A percentile compares a stretch with the other conserved stretches of the same genome.
These are phyloP conservation scores for Heterodera carotae DNA, from an alignment of 1,140 invertebrate species.

Conservation along the genomic window DNA sequence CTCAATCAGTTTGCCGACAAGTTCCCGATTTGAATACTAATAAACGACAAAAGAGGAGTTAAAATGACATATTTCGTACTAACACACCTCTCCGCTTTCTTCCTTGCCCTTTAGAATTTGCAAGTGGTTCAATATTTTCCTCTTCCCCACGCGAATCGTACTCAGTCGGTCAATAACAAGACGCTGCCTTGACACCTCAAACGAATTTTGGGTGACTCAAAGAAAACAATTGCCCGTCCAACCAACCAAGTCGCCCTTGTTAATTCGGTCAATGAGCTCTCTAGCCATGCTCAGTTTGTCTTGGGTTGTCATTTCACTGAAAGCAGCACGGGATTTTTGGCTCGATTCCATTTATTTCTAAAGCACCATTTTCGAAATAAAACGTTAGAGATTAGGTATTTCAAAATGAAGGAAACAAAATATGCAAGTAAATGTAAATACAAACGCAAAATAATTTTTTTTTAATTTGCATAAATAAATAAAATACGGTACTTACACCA, in stretches of 20 bases:
- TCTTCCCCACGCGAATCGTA: slow-evolving; percentile 40
- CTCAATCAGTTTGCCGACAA: slow-evolving; percentile 34
- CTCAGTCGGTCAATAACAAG: slow-evolving; percentile 22
- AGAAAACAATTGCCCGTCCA: not conserved
- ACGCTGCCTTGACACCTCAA: slow-evolving; percentile 11
- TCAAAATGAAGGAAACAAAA: too few species aligned
- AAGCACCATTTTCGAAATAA: too few species aligned
- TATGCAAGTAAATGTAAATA: not conserved
- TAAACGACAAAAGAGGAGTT: too few species aligned
- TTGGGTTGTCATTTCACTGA: not conserved
- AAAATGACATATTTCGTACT: slow-evolving; percentile 21
- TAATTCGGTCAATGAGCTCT: slow-evolving; percentile 8
- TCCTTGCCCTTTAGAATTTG: slow-evolving; percentile 35
- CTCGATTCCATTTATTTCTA: not conserved
- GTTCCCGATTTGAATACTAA: slow-evolving; percentile 14
- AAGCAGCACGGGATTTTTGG: not conserved
- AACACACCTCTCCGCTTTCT: slow-evolving; percentile 30
- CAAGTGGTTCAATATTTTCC: slow-evolving; percentile 30
- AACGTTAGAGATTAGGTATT: too few species aligned
- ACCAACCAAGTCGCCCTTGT: not conserved
- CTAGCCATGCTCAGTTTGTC: not conserved
- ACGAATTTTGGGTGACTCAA: not conserved
- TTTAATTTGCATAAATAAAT: not conserved
- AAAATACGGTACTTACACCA: not conserved
- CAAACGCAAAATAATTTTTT: not conserved